Conservation (phyloP, 2,888 invertebrate genomes). For the Choristoneura rosaceana region DNA sequence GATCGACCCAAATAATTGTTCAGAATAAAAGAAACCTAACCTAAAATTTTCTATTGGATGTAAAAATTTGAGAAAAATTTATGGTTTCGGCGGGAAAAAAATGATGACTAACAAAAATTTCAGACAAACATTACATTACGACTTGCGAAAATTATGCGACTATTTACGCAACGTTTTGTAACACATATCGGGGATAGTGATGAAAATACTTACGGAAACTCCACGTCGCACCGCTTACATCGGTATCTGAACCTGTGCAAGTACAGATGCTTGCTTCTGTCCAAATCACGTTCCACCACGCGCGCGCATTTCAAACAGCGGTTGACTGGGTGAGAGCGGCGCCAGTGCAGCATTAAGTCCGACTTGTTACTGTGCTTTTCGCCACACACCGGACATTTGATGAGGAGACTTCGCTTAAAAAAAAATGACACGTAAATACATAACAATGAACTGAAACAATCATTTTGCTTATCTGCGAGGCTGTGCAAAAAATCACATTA, state of each 20-base stretch:
- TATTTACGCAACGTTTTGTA: no score
- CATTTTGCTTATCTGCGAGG: no score
- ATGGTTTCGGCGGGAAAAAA: no score
- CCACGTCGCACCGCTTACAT: constrained; percentile 52
- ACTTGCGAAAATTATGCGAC: no score
- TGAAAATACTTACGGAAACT: constrained; percentile 52
- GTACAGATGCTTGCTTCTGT: constrained; percentile 51
- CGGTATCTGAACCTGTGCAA: constrained; percentile 52
- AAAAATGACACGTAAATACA: neutral
- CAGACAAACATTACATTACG: no score
- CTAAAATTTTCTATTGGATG: no score
- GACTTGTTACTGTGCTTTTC: neutral
- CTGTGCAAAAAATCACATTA: no score
- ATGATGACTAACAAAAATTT: no score
- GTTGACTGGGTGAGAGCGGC: constrained; percentile 44
- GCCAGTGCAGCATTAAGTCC: constrained; percentile 48
- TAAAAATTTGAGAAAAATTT: no score
- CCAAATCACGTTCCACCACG: constrained; percentile 43
- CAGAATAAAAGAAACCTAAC: no score
- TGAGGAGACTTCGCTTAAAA: constrained; percentile 31
- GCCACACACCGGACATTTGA: constrained; percentile 47
- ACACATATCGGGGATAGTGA: neutral
- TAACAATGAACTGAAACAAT: neutral
- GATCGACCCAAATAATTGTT: no score
- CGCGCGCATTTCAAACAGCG: constrained; percentile 54